These are phyloP conservation scores for Diplazon laetatorius DNA, from an alignment of 2,888 invertebrate species.

Conservation along the genomic window DNA sequence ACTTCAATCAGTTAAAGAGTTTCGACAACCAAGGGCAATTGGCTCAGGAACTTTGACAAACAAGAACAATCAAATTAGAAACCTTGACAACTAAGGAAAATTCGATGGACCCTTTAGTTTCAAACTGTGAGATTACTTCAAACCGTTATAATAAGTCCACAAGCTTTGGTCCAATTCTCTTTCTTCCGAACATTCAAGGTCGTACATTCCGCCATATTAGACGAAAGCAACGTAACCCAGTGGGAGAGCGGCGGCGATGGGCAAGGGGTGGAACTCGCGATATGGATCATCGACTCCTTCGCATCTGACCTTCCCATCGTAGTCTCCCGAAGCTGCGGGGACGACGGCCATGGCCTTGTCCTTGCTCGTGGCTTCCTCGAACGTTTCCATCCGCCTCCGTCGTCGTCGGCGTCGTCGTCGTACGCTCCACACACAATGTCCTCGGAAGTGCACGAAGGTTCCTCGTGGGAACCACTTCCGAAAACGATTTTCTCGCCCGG, in stretches of 20 bases:
- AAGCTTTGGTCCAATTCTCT: too few species aligned
- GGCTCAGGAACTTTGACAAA: too few species aligned
- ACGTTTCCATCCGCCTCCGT: constrained; percentile 37
- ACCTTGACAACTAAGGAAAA: background rate
- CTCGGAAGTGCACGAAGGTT: constrained; percentile 64
- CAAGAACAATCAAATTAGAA: background rate
- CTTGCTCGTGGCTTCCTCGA: constrained; percentile 51
- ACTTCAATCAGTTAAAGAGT: too few species aligned
- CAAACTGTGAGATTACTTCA: too few species aligned
- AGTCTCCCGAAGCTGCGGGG: constrained; percentile 48
- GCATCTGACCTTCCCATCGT: constrained; percentile 51
- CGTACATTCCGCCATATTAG: too few species aligned
- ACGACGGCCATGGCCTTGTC: constrained; percentile 60
- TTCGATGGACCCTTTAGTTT: too few species aligned
- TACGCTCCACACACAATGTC: constrained; percentile 33
- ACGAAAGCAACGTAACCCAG: too few species aligned
- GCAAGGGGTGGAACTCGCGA: constrained; percentile 20
- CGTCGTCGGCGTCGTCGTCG: constrained; percentile 13
- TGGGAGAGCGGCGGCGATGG: too few species aligned
- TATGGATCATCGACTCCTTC: constrained; percentile 51
- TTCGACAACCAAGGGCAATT: too few species aligned
- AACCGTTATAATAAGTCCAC: too few species aligned
- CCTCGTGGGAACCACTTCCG: constrained; percentile 64
- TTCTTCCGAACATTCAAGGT: too few species aligned
- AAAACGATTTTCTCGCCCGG: constrained; percentile 58